Conservation (phyloP, 2,113 vertebrate genomes). For the Malaclemys terrapin region DNA sequence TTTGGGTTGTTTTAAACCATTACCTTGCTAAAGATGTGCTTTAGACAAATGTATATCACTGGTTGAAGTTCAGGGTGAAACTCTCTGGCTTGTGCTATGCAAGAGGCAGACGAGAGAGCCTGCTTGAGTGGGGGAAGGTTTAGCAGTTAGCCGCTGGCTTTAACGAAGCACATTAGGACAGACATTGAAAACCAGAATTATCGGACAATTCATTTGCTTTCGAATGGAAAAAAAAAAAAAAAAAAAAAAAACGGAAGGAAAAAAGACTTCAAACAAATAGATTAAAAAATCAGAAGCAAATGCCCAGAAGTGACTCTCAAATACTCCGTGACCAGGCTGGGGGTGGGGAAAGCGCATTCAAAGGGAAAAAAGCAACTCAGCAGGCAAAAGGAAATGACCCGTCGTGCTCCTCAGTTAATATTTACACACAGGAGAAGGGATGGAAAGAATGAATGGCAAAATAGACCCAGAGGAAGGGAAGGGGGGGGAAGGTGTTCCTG, state of each 20-base stretch:
- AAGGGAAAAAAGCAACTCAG: background rate
- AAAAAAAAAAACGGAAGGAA: background rate
- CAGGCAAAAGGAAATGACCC: slow-evolving; percentile 66
- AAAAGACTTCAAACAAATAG: background rate
- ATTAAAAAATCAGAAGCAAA: background rate
- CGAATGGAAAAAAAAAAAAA: background rate
- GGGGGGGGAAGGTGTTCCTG: background rate
- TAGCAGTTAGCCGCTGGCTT: slow-evolving; percentile 25
- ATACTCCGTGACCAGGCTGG: background rate
- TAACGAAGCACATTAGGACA: slow-evolving; percentile 21
- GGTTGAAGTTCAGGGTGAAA: background rate
- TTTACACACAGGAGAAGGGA: slow-evolving; percentile 37
- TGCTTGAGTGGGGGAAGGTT: background rate
- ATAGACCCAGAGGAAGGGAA: slow-evolving; percentile 13
- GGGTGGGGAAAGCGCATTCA: background rate
- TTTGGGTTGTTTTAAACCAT: too few relatives aligned
- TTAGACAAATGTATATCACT: background rate
- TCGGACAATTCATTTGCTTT: background rate
- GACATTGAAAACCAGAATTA: slow-evolving; percentile 17
- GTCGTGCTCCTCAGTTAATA: slow-evolving; percentile 29
- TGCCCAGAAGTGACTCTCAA: background rate
- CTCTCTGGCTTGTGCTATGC: background rate
- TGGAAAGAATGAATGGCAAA: background rate
- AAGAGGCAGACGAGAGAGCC: background rate
- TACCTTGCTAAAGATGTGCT: background rate